phyloP scores from a whole-genome alignment of 2,797 vertebrate genomes.

The Gorsachius magnificus region DNA sequence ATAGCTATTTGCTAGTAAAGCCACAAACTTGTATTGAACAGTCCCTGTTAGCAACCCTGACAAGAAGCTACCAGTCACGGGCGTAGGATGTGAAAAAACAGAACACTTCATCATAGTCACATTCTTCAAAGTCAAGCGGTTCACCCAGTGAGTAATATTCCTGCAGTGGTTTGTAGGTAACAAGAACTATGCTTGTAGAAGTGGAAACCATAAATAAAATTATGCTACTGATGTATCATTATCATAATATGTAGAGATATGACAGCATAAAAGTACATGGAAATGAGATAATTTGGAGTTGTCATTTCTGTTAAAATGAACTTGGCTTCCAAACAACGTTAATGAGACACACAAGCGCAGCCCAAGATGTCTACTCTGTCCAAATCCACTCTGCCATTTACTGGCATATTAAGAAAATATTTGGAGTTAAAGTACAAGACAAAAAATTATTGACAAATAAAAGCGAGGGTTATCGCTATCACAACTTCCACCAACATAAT shows the following conservation, averaged over 20 bases:
- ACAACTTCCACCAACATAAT: neutral
- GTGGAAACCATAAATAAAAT: slow-evolving; percentile 5
- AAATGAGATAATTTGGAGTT: neutral
- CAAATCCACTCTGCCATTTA: slow-evolving; percentile 9
- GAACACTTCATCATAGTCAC: neutral
- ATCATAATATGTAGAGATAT: neutral
- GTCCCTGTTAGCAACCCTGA: neutral
- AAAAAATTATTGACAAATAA: neutral
- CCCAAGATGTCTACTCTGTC: neutral
- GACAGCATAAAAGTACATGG: neutral
- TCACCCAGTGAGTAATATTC: slow-evolving; percentile 7
- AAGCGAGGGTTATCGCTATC: neutral
- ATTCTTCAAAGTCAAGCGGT: slow-evolving; percentile 9
- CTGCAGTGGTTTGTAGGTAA: slow-evolving; percentile 18
- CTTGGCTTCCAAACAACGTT: neutral
- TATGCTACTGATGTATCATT: neutral
- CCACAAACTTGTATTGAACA: neutral
- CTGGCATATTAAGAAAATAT: neutral
- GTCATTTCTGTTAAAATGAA: neutral
- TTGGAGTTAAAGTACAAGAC: neutral
- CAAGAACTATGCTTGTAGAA: neutral
- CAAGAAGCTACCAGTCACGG: neutral
- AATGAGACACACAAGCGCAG: neutral
- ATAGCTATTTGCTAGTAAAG: neutral
- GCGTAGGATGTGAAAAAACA: slow-evolving; percentile 31